Evolutionary conservation across 2,888 invertebrate species (phyloP).

Genomic region (Hofmannophila pseudospretella): DNA sequence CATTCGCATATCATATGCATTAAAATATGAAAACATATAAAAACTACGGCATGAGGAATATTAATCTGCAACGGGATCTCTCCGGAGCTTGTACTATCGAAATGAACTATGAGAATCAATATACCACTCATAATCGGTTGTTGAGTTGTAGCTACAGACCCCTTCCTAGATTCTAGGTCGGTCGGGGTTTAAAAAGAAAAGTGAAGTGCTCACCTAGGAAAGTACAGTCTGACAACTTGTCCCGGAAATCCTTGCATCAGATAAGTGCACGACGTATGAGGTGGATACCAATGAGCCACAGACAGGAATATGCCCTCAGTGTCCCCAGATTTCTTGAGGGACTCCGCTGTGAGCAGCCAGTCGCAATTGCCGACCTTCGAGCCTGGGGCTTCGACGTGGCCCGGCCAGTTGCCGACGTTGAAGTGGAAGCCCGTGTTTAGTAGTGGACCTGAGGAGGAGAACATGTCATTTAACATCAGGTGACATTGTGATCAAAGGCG

Average conservation of each 20-base stretch:
- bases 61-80: too few relatives aligned
- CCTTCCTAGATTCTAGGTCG: too few relatives aligned
- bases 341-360: constrained; percentile 91
- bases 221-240: constrained; percentile 92
- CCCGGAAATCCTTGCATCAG: constrained; percentile 91
- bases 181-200: too few relatives aligned
- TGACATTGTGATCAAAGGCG: too few relatives aligned
- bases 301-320: constrained; percentile 93
- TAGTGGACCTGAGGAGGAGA: constrained; percentile 85
- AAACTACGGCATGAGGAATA: too few relatives aligned
- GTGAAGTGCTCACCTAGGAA: constrained; percentile 91
- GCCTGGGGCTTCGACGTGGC: constrained; percentile 93
- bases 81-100: too few relatives aligned
- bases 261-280: constrained; percentile 94
- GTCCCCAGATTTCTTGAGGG: constrained; percentile 86
- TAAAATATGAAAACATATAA: too few relatives aligned
- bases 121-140: too few relatives aligned
- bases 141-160: too few relatives aligned
- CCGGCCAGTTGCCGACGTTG: constrained; percentile 96
- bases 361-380: constrained; percentile 92
- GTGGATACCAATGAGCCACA: constrained; percentile 96
- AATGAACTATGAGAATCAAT: too few relatives aligned
- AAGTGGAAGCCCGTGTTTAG: constrained; percentile 96
- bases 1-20: too few relatives aligned
- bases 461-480: too few relatives aligned